These are phyloP conservation scores for Anolis apletophallus DNA, from an alignment of 2,797 vertebrate species.

Conservation along the genomic window DNA sequence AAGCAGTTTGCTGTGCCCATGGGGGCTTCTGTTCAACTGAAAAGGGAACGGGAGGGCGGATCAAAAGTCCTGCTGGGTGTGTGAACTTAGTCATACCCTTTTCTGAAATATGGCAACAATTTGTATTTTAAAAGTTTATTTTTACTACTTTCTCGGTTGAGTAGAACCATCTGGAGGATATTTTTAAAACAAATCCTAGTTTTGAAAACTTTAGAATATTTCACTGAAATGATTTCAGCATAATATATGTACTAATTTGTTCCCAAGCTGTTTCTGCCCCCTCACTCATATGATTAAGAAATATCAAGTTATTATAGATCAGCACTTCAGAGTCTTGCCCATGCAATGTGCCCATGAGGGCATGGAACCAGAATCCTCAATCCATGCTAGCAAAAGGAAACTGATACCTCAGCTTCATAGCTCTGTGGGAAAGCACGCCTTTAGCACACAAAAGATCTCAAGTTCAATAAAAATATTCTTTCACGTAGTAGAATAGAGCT, in stretches of 20 bases:
- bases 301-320: neutral
- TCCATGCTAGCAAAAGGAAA: neutral
- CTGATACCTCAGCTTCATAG: neutral
- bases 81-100: slow-evolving; percentile 11
- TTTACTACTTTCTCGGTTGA: slow-evolving; percentile 13
- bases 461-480: neutral
- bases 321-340: neutral
- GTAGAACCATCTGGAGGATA: slow-evolving; percentile 22
- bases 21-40: neutral
- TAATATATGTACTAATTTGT: slow-evolving; percentile 5
- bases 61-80: neutral
- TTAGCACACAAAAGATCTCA: neutral
- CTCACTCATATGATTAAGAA: slow-evolving; percentile 1
- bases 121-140: slow-evolving; percentile 22
- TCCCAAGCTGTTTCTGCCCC: neutral
- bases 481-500: neutral
- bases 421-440: neutral
- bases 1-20: neutral
- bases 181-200: slow-evolving; percentile 26
- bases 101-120: slow-evolving; percentile 18
- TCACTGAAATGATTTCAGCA: neutral
- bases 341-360: neutral
- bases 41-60: neutral
- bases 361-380: neutral
- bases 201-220: slow-evolving; percentile 11